Conservation (phyloP, 2,888 invertebrate species). For the Drosophila macrospina region DNA sequence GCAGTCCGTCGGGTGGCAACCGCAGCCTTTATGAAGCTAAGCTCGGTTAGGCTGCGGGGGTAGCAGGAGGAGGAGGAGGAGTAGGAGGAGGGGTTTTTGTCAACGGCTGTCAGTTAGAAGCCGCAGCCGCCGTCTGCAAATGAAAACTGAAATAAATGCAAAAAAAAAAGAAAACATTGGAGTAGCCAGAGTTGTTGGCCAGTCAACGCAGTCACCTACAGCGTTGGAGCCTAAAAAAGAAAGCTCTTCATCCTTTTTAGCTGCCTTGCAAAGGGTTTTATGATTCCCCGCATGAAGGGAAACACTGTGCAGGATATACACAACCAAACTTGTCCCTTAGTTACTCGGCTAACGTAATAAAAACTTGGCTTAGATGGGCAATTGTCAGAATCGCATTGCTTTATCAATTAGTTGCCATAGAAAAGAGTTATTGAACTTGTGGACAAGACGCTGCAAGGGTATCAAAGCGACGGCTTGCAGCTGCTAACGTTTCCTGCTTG, state of each 20-base stretch:
- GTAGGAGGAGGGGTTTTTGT: conserved; percentile 10
- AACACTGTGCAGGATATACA: too few species aligned
- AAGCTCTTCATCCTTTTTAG: conserved; percentile 10
- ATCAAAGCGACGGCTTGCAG: too few species aligned
- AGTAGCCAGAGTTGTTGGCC: conserved; percentile 60
- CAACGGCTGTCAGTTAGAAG: conserved; percentile 44
- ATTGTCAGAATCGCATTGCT: too few species aligned
- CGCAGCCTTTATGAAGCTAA: conserved; percentile 14
- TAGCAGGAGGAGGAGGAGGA: not conserved
- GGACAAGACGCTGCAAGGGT: too few species aligned
- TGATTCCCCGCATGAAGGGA: too few species aligned
- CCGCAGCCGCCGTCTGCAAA: conserved; percentile 38
- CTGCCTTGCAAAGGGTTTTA: not conserved
- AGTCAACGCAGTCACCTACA: conserved; percentile 41
- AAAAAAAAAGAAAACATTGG: conserved; percentile 41
- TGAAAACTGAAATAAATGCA: conserved; percentile 48
- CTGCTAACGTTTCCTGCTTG: too few species aligned
- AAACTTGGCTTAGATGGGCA: too few species aligned
- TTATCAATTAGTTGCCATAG: too few species aligned
- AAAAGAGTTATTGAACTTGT: too few species aligned
- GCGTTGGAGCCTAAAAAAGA: conserved; percentile 13
- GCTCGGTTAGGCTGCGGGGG: too few species aligned
- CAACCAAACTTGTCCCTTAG: too few species aligned
- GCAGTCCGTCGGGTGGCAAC: not conserved
- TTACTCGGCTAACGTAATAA: too few species aligned